Conservation (phyloP, 2,888 invertebrate species). For the Aphrophora alni region DNA sequence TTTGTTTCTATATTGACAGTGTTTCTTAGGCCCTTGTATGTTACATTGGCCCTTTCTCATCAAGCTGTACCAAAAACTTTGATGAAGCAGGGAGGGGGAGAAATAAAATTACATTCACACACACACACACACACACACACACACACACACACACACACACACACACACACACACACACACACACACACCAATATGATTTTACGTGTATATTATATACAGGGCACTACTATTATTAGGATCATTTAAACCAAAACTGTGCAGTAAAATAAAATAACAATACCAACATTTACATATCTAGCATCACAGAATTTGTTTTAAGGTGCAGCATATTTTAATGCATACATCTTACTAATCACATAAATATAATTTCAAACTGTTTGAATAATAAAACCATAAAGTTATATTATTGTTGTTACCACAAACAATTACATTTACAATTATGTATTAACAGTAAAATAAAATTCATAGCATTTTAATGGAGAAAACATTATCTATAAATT, state of each 20-base stretch:
- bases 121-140: no score
- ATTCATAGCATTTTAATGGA: not conserved
- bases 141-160: no score
- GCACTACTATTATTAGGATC: not conserved
- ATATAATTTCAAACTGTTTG: not conserved
- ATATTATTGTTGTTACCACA: not conserved
- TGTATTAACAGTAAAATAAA: not conserved
- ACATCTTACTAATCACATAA: not conserved
- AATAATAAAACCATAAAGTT: not conserved
- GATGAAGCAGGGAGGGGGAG: no score
- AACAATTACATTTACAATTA: not conserved
- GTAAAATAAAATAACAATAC: not conserved
- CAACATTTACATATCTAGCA: not conserved
- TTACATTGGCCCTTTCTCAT: no score
- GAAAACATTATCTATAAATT: not conserved
- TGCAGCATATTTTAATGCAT: not conserved
- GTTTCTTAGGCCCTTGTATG: no score
- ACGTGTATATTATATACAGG: not conserved
- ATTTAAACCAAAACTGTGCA: no score
- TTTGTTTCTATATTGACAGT: no score
- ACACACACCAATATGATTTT: no score
- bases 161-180: no score
- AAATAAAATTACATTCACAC: no score
- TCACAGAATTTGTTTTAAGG: not conserved
- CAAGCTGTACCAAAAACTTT: no score